phyloP scores from a whole-genome alignment of 2,797 vertebrate genomes.

The Ctenochaetus hawaiiensis region DNA sequence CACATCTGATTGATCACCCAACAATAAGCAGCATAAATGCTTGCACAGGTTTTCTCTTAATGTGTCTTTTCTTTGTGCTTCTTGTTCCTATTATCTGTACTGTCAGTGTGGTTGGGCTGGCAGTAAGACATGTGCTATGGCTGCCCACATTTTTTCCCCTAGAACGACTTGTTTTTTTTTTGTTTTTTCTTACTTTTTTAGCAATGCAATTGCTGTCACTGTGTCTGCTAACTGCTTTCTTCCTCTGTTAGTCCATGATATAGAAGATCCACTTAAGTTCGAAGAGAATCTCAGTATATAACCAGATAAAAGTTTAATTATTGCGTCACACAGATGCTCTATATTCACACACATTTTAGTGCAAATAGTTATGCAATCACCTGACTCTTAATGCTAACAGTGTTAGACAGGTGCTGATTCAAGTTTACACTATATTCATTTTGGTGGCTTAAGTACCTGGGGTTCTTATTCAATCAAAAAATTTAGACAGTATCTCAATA shows the following conservation, averaged over 20 bases:
- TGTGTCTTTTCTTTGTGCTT: background rate
- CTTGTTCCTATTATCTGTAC: background rate
- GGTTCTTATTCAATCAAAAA: background rate
- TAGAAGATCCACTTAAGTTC: too few species aligned
- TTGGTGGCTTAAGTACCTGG: background rate
- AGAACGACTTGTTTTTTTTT: too few species aligned
- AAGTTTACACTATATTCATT: background rate
- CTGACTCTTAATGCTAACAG: background rate
- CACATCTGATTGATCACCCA: background rate
- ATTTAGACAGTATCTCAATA: too few species aligned
- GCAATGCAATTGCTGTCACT: too few species aligned
- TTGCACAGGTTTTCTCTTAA: background rate
- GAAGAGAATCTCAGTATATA: background rate
- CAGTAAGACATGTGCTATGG: background rate
- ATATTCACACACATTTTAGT: background rate
- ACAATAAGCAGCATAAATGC: background rate
- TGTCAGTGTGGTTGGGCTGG: background rate
- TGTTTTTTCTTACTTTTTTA: too few species aligned
- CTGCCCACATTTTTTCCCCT: too few species aligned
- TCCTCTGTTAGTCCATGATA: too few species aligned
- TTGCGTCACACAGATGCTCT: background rate
- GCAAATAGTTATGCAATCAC: background rate
- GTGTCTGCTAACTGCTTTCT: too few species aligned
- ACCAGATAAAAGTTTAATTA: background rate
- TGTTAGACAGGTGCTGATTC: background rate